Percentiles rank a stretch among this genome's conserved stretches.
phyloP scores from a whole-genome alignment of 2,888 invertebrate genomes.

The Smittia aterrima region DNA sequence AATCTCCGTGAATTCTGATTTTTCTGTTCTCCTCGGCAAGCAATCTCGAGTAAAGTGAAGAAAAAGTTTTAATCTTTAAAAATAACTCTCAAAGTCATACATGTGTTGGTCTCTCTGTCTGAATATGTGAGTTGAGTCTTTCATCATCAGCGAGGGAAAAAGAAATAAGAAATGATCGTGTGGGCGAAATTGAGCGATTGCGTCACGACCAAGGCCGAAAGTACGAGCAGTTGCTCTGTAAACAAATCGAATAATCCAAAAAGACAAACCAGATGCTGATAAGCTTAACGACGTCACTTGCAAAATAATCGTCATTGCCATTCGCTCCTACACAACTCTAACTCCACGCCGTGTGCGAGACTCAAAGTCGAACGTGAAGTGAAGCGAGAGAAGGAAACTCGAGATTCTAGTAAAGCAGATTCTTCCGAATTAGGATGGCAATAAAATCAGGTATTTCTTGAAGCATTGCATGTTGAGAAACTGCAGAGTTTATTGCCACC shows the following conservation, averaged over 20 bases:
- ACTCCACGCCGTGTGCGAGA: constrained; percentile 1
- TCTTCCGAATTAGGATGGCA: constrained; percentile 21
- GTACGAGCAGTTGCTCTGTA: neutral
- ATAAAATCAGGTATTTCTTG: constrained; percentile 35
- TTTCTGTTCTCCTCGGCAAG: neutral
- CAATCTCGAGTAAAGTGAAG: neutral
- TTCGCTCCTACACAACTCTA: constrained; percentile 28
- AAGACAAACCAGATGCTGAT: neutral
- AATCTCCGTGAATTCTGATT: constrained; percentile 4
- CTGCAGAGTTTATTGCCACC: constrained; percentile 22
- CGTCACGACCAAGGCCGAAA: constrained; percentile 29
- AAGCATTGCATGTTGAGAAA: neutral
- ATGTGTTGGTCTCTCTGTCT: constrained; percentile 6
- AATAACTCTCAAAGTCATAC: constrained; percentile 33
- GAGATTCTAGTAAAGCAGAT: neutral
- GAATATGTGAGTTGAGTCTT: neutral
- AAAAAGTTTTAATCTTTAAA: constrained; percentile 30
- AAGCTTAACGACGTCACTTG: neutral
- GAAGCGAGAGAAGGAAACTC: neutral
- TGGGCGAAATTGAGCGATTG: constrained; percentile 32
- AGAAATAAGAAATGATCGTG: constrained; percentile 9
- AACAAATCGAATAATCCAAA: neutral
- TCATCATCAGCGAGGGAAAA: constrained; percentile 14
- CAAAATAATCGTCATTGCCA: neutral
- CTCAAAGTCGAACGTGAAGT: neutral